Evolutionary conservation across 2,888 invertebrate species (phyloP).

Genomic region (Emmelina monodactyla): DNA sequence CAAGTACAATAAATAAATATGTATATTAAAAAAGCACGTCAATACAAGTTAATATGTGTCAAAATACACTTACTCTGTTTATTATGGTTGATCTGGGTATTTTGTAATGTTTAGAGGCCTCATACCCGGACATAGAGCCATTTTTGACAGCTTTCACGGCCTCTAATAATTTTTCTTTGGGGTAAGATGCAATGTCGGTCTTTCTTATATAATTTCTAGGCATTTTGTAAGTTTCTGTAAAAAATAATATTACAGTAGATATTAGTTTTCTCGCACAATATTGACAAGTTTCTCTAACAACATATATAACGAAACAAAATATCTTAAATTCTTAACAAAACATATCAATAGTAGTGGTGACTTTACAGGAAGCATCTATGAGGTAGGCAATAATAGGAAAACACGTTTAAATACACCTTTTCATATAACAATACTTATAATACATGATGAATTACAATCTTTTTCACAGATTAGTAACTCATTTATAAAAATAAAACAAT

Average conservation of each 20-base stretch:
- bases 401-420: neutral
- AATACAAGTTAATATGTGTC: neutral
- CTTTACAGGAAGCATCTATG: too few species aligned
- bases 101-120: slow-evolving; percentile 10
- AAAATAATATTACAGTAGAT: too few species aligned
- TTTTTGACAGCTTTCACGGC: slow-evolving; percentile 11
- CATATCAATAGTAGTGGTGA: neutral
- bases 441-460: too few species aligned
- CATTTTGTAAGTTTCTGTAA: too few species aligned
- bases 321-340: neutral
- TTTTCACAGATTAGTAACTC: too few species aligned
- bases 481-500: neutral
- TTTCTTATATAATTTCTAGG: slow-evolving; percentile 11
- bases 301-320: too few species aligned
- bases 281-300: too few species aligned
- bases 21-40: neutral
- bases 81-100: slow-evolving; percentile 13
- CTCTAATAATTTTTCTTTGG: slow-evolving; percentile 11
- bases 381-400: neutral
- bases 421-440: too few species aligned
- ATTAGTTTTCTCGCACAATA: too few species aligned
- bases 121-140: slow-evolving; percentile 8
- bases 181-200: slow-evolving; percentile 7
- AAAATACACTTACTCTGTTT: neutral
- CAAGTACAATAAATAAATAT: neutral